These are phyloP conservation scores for Psilopogon haemacephalus DNA, from an alignment of 2,113 vertebrate genomes.

Conservation along the genomic window DNA sequence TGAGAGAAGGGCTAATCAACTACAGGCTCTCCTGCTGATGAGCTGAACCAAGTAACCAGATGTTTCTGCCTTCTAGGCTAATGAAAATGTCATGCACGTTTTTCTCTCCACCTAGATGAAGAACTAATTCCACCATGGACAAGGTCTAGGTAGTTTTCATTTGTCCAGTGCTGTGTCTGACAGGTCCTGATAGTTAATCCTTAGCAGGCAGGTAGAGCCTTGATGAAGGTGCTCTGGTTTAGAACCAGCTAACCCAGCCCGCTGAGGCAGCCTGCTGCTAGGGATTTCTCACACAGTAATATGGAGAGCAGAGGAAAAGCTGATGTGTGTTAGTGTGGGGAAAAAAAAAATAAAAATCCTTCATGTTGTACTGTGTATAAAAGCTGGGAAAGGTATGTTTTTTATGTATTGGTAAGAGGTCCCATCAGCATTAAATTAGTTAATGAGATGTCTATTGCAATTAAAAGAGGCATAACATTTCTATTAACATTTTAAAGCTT, in stretches of 20 bases:
- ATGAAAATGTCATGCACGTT: slow-evolving; percentile 57
- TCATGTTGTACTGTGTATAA: not conserved
- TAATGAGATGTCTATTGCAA: slow-evolving; percentile 78
- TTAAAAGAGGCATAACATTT: slow-evolving; percentile 79
- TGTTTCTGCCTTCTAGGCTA: slow-evolving; percentile 61
- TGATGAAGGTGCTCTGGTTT: not conserved
- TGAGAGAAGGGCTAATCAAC: slow-evolving; percentile 59
- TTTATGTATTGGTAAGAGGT: slow-evolving; percentile 70
- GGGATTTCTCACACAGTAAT: not conserved
- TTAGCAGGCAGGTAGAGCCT: not conserved
- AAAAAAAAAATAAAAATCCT: too few species aligned
- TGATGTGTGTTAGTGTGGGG: not conserved
- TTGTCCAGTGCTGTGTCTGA: not conserved
- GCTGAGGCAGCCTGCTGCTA: not conserved
- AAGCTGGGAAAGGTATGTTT: slow-evolving; percentile 62
- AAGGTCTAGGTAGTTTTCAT: not conserved
- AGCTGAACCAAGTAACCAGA: slow-evolving; percentile 49
- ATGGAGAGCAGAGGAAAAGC: not conserved
- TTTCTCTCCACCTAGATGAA: slow-evolving; percentile 41
- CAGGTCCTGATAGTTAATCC: not conserved
- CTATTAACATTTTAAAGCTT: slow-evolving; percentile 77
- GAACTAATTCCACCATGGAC: slow-evolving; percentile 42
- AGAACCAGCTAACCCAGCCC: not conserved
- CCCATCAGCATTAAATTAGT: slow-evolving; percentile 73
- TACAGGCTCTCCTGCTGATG: slow-evolving; percentile 56